Conservation (phyloP, 2,888 invertebrate genomes). For the Polia nebulosa region DNA sequence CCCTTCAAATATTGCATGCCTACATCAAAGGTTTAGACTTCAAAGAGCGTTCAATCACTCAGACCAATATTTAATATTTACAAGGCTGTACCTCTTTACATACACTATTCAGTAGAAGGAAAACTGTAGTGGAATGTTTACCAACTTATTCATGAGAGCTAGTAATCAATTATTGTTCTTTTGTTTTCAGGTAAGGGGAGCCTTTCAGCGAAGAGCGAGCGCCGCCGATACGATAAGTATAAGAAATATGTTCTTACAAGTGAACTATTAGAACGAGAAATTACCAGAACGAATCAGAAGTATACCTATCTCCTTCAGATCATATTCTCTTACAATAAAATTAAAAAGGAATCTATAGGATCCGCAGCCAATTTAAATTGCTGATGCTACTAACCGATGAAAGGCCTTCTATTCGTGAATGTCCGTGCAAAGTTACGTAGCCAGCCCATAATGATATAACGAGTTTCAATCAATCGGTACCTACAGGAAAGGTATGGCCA, state of each 20-base stretch:
- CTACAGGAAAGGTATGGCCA: not conserved
- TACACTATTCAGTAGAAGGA: slow-evolving; percentile 32
- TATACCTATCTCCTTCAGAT: not conserved
- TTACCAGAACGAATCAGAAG: slow-evolving; percentile 1
- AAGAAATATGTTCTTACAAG: slow-evolving; percentile 66
- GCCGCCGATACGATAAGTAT: slow-evolving; percentile 72
- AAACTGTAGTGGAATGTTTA: slow-evolving; percentile 43
- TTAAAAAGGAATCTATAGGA: slow-evolving; percentile 14
- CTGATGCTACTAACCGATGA: slow-evolving; percentile 20
- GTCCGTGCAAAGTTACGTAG: slow-evolving; percentile 7
- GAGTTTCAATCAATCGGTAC: slow-evolving; percentile 6
- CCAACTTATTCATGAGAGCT: slow-evolving; percentile 67
- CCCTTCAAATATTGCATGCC: slow-evolving; percentile 12
- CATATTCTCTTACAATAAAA: slow-evolving; percentile 27
- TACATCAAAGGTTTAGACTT: slow-evolving; percentile 28
- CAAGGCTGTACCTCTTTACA: slow-evolving; percentile 11
- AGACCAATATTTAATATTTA: slow-evolving; percentile 37
- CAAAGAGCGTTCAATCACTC: slow-evolving; percentile 47
- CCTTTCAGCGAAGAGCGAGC: slow-evolving; percentile 55
- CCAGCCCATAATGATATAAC: not conserved
- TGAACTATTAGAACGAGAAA: slow-evolving; percentile 17
- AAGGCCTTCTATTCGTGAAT: slow-evolving; percentile 27
- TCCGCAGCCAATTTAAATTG: slow-evolving; percentile 46
- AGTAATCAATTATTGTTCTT: slow-evolving; percentile 75
- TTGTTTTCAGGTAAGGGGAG: slow-evolving; percentile 82